Conservation (phyloP, 2,113 vertebrate species). For the Mola mola region DNA sequence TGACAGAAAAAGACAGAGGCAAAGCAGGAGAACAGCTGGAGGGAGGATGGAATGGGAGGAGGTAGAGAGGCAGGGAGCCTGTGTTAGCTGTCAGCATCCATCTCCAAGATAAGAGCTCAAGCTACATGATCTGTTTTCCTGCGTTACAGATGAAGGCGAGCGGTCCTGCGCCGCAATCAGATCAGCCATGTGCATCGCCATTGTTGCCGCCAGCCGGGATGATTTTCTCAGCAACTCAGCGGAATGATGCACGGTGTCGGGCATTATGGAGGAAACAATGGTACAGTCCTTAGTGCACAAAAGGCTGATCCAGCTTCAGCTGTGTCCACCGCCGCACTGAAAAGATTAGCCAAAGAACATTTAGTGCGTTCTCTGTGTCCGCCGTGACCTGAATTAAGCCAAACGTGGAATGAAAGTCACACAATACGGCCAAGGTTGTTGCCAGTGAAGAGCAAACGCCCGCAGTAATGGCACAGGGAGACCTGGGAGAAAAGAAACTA, state of each 20-base stretch:
- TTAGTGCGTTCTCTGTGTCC: constrained; percentile 35
- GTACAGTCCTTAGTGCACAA: constrained; percentile 64
- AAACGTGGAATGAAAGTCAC: too few relatives aligned
- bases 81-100: constrained; percentile 59
- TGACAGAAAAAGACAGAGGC: constrained; percentile 25
- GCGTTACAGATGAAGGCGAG: constrained; percentile 56
- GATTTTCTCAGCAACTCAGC: constrained; percentile 53
- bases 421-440: too few relatives aligned
- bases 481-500: too few relatives aligned
- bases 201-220: constrained; percentile 52
- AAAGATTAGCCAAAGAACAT: constrained; percentile 61
- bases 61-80: constrained; percentile 13
- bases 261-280: constrained; percentile 70
- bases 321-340: constrained; percentile 52
- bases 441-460: too few relatives aligned
- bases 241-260: constrained; percentile 54
- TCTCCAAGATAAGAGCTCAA: constrained; percentile 65
- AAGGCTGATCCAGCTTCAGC: constrained; percentile 54
- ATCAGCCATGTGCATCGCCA: constrained; percentile 55
- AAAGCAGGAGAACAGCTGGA: not conserved
- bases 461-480: too few relatives aligned
- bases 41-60: not conserved
- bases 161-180: constrained; percentile 56
- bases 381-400: constrained; percentile 21
- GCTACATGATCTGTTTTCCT: constrained; percentile 67